Base-by-base conservation (phyloP, 1,140 invertebrate species). In the Drosophila subobscura region DNA sequence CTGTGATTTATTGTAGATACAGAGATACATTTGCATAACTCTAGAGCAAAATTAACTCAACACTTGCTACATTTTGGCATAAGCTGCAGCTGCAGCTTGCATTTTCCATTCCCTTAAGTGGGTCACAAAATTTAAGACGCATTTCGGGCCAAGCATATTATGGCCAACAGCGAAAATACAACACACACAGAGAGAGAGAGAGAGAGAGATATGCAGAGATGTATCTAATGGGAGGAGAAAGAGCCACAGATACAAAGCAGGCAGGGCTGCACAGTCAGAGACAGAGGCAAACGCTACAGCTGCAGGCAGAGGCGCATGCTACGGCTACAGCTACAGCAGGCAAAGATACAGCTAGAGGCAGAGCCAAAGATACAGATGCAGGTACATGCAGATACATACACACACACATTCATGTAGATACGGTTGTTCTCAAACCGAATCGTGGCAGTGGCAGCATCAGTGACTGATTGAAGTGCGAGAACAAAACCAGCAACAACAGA, bases 21-120 rank as follows among this genome's bases (percentile, higher is more conserved):
- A 5, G 45, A 57, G 50, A 44, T 53, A 66, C 67, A 71, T 83
- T 78, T 84, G 79, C 79, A 67, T 66, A 75, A 66, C 57, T 84
- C 56, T 46, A 47, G 27, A 56, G 49, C 41, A 40, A 40, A 67
- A 37, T 37, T 37, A 37, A 10, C 33, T 37, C 10, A 12, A 10
- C 33, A 12, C 29, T 33, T 10, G 29, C 3, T 8, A 37, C 33
- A 37, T 37, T 12, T 37, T 0, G 33, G 10, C 33, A 37, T 37
- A 37, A 37, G 10, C 10, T 12, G 33, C 33, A 33, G 7, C 29
- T 33, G 29, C 33, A 37, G 33, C 33, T 53, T 41, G 27, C 10
- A 41, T 29, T 49, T 49, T 49, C 27, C 40, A 42, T 33, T 27
- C 65, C 27, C 55, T 59, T 47, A 55, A 72, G 42, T 72, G 58